Conservation (phyloP, 2,113 vertebrate genomes). For the Sorex fumeus region DNA sequence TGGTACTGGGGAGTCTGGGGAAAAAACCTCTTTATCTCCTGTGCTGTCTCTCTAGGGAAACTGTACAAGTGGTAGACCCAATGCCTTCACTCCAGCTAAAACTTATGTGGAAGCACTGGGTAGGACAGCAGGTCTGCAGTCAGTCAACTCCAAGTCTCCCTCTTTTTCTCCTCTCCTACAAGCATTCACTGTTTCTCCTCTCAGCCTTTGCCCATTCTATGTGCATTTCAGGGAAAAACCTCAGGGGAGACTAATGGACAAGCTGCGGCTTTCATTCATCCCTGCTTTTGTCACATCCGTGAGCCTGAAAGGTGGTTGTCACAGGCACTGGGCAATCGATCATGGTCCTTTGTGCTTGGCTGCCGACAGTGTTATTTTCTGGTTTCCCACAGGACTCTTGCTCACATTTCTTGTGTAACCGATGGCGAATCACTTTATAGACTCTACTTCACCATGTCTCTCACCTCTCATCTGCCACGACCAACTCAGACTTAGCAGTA, state of each 20-base stretch:
- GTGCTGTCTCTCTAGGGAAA: no score
- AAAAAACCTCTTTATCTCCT: no score
- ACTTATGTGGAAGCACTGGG: not conserved
- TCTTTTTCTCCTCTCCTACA: not conserved
- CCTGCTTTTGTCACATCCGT: conserved; percentile 29
- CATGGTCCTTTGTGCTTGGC: conserved; percentile 7
- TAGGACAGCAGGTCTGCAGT: not conserved
- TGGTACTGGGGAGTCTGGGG: no score
- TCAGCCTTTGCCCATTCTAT: not conserved
- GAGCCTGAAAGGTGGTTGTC: conserved; percentile 56
- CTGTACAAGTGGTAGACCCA: not conserved
- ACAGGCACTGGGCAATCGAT: conserved; percentile 36
- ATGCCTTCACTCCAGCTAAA: not conserved
- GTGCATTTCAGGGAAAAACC: conserved; percentile 43
- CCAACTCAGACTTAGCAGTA: not conserved
- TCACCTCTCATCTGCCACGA: not conserved
- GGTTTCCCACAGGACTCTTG: conserved; percentile 41
- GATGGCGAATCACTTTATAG: not conserved
- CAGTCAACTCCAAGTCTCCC: not conserved
- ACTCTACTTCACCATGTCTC: not conserved
- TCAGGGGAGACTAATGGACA: conserved; percentile 62
- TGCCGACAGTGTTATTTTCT: conserved; percentile 45
- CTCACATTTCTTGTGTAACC: not conserved
- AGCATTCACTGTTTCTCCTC: not conserved
- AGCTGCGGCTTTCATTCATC: conserved; percentile 54